These are phyloP conservation scores for Bungarus multicinctus DNA, from an alignment of 2,113 vertebrate genomes.

Conservation along the genomic window DNA sequence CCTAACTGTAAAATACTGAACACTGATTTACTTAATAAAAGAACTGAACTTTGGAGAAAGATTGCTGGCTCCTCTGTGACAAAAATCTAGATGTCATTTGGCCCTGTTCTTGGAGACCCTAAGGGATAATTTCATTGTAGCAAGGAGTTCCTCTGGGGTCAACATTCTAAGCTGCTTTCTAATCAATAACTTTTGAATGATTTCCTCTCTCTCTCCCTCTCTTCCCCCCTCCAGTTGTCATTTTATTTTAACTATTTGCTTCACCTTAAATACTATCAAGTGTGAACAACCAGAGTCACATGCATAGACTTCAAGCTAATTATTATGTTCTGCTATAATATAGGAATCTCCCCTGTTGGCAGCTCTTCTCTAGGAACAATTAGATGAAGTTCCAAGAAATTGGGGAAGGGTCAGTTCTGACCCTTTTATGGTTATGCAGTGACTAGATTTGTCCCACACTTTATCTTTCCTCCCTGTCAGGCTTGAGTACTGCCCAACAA, in stretches of 20 bases:
- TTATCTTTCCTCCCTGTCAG: background rate
- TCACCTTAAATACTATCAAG: constrained; percentile 23
- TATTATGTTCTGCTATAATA: background rate
- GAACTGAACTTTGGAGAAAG: background rate
- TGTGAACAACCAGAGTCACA: background rate
- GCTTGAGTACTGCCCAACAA: background rate
- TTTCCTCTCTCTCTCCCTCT: background rate
- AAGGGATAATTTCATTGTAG: background rate
- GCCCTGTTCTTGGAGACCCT: background rate
- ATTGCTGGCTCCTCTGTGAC: background rate
- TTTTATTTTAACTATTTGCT: constrained; percentile 47
- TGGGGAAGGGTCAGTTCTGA: background rate
- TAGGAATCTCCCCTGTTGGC: background rate
- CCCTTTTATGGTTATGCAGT: background rate
- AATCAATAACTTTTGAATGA: background rate
- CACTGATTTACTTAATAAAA: background rate
- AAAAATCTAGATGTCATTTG: background rate
- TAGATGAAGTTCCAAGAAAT: background rate
- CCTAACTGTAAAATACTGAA: background rate
- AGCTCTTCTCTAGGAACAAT: background rate
- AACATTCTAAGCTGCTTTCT: background rate
- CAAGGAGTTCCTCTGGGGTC: background rate
- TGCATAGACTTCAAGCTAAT: background rate
- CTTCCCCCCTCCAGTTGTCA: background rate
- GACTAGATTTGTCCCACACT: background rate